A percentile compares a stretch with the other conserved stretches of the same genome.
Evolutionary conservation across 1,140 invertebrate species (phyloP).

Genomic region (Muscidifurax raptorellus): DNA sequence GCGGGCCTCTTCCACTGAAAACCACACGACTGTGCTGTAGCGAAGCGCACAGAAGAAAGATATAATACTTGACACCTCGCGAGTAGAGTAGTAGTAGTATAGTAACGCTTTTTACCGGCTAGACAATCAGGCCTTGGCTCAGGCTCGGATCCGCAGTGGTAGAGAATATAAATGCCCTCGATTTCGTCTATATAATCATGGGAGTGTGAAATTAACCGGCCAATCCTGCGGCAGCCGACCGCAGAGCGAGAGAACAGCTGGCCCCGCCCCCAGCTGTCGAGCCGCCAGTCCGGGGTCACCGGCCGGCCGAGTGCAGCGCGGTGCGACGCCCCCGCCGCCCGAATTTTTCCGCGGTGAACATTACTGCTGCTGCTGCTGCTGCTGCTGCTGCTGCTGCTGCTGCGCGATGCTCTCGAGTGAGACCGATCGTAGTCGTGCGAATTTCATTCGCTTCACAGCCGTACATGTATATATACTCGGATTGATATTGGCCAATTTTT

Average conservation of each 20-base stretch:
- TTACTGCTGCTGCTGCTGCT: too few relatives aligned
- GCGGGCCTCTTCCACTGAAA: too few relatives aligned
- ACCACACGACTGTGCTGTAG: too few relatives aligned
- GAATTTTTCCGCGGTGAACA: neutral
- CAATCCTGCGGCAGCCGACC: conserved; percentile 68
- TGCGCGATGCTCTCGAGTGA: neutral
- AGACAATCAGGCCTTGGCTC: neutral
- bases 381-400: too few relatives aligned
- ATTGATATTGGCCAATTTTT: too few relatives aligned
- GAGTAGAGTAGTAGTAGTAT: too few relatives aligned
- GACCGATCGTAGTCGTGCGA: neutral
- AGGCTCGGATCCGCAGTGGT: conserved; percentile 24
- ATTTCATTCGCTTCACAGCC: neutral
- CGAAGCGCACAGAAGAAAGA: too few relatives aligned
- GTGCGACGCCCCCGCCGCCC: neutral
- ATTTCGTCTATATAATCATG: conserved; percentile 72
- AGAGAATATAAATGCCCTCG: conserved; percentile 68
- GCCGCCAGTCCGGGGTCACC: conserved; percentile 10
- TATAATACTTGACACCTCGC: too few relatives aligned
- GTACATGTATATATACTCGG: too few relatives aligned
- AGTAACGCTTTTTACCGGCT: too few relatives aligned
- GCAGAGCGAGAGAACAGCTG: conserved; percentile 54
- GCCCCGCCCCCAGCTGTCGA: neutral
- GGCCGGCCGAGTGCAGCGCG: neutral
- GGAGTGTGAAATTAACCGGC: conserved; percentile 73